Evolutionary conservation across 2,113 vertebrate species (phyloP).

Genomic region (Nerophis ophidion): DNA sequence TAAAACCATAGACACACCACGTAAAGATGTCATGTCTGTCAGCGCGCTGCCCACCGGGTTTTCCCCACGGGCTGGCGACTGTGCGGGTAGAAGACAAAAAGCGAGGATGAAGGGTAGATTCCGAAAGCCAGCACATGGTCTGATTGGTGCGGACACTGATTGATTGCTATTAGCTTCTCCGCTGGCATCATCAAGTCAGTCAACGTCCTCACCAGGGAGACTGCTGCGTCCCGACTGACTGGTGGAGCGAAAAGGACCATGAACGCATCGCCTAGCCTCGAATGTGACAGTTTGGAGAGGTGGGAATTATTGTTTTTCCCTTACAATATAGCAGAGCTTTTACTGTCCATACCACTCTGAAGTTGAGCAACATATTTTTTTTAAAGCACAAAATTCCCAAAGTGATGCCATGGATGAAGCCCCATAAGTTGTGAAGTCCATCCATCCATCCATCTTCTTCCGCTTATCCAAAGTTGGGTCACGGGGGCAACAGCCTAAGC

Average conservation of each 20-base stretch:
- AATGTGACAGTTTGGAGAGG: background rate
- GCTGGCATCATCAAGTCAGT: slow-evolving; percentile 38
- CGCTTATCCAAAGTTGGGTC: no score
- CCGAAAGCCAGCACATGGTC: slow-evolving; percentile 39
- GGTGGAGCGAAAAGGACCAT: no score
- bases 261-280: background rate
- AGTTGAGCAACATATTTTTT: background rate
- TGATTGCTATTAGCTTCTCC: slow-evolving; percentile 50
- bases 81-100: slow-evolving; percentile 51
- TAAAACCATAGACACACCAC: slow-evolving; percentile 23
- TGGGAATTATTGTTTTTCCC: slow-evolving; percentile 3
- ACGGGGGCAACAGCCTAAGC: no score
- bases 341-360: background rate
- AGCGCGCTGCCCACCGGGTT: slow-evolving; percentile 38
- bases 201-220: slow-evolving; percentile 18
- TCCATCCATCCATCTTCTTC: no score
- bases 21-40: slow-evolving; percentile 17
- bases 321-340: background rate
- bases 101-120: slow-evolving; percentile 45
- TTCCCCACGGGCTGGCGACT: slow-evolving; percentile 56
- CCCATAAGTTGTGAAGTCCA: no score
- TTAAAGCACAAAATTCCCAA: no score
- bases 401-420: no score
- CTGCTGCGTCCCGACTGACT: background rate
- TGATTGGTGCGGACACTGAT: slow-evolving; percentile 49